Percentiles rank a stretch among this genome's conserved stretches.
Conservation (phyloP, 2,113 vertebrate species). For the rat (Rattus norvegicus) region DNA sequence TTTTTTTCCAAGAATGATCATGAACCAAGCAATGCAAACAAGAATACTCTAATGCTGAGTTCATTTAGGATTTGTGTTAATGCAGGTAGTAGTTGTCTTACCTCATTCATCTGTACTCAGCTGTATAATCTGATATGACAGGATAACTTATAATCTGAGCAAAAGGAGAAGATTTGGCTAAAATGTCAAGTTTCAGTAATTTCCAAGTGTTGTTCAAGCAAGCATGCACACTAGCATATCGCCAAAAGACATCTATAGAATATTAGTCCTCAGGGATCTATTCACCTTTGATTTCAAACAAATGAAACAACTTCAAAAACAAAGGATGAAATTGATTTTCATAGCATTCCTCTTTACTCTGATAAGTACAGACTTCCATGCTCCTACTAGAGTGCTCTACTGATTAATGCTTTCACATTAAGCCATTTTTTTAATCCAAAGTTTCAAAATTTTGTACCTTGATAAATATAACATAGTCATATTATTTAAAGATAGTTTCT, state of each 20-base stretch:
- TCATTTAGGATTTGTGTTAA: neutral
- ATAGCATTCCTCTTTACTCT: neutral
- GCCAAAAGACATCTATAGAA: neutral
- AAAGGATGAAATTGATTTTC: neutral
- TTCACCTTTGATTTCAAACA: neutral
- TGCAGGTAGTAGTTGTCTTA: neutral
- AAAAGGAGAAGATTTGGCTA: neutral
- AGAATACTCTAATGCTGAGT: neutral
- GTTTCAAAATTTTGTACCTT: neutral
- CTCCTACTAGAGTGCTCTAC: neutral
- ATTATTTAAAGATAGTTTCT: neutral
- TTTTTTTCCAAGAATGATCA: neutral
- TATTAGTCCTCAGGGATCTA: neutral
- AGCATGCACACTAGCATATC: neutral
- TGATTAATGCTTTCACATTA: neutral
- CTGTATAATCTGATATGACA: neutral
- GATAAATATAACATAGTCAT: neutral
- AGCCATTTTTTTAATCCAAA: neutral
- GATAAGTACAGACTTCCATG: neutral
- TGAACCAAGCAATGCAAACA: neutral
- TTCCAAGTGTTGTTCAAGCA: neutral
- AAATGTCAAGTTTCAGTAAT: neutral
- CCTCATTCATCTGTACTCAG: neutral
- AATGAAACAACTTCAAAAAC: neutral
- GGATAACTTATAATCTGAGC: neutral